Conservation (phyloP, 1,140 invertebrate species). For the Proctacanthus coquilletti region DNA sequence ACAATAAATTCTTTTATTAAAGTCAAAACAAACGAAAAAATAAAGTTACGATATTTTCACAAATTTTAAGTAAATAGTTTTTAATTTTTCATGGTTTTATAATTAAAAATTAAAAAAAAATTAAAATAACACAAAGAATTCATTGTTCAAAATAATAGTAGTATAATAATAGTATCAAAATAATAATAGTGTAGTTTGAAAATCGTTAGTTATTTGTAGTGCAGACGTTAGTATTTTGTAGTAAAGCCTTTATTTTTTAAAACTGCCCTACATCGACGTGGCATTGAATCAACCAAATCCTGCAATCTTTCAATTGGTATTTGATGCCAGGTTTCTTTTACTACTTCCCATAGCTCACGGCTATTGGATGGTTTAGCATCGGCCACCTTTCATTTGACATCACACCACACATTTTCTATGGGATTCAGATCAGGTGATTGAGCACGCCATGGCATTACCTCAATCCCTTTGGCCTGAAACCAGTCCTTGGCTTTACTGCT, state of each 20-base stretch:
- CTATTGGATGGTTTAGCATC: constrained; percentile 8
- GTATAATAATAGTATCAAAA: no score
- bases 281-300: constrained; percentile 13
- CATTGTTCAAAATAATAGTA: no score
- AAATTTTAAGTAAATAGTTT: no score
- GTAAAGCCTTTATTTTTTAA: constrained; percentile 14
- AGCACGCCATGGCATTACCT: constrained; percentile 16
- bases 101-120: no score
- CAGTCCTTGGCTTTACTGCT: constrained; percentile 9
- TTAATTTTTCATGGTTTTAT: no score
- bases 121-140: no score
- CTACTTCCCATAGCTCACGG: constrained; percentile 6
- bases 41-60: no score
- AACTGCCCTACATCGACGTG: constrained; percentile 9
- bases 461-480: constrained; percentile 9
- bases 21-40: no score
- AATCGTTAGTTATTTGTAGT: no score
- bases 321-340: constrained; percentile 7
- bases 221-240: constrained; percentile 20
- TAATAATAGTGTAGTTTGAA: no score
- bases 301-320: constrained; percentile 11
- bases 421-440: constrained; percentile 23
- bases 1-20: no score
- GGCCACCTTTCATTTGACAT: constrained; percentile 7
- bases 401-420: constrained; percentile 19